phyloP scores from a whole-genome alignment of 2,797 vertebrate genomes.

The Melanotaenia nigrans region DNA sequence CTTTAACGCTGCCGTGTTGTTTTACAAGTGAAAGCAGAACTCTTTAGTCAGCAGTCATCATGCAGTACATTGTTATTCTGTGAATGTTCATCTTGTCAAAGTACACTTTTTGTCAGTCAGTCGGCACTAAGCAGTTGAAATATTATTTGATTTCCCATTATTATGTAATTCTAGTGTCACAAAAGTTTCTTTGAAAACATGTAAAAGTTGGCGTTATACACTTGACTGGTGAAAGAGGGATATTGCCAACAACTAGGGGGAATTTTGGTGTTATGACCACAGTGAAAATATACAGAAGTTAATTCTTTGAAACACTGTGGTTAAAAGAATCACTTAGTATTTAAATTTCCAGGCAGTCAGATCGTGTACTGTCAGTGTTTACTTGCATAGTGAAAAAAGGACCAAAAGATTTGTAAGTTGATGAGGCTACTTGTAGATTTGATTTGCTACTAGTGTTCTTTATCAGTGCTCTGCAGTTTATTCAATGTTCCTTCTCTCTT shows the following conservation, averaged over 20 bases:
- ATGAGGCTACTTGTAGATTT: too few species aligned
- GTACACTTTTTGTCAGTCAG: conserved; percentile 46
- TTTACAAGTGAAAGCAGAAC: conserved; percentile 33
- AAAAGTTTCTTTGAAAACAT: conserved; percentile 31
- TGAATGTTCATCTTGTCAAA: conserved; percentile 5
- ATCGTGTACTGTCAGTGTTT: not conserved
- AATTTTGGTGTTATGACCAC: conserved; percentile 32
- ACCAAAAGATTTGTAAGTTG: too few species aligned
- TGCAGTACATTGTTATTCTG: conserved; percentile 3
- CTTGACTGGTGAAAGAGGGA: conserved; percentile 23
- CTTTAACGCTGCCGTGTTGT: not conserved
- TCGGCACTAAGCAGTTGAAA: conserved; percentile 30
- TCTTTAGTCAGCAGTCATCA: not conserved
- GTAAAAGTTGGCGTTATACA: conserved; percentile 5
- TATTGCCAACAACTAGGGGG: conserved; percentile 35
- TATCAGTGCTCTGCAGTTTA: too few species aligned
- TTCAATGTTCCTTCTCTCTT: too few species aligned
- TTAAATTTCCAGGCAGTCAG: not conserved
- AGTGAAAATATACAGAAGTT: not conserved
- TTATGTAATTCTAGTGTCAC: conserved; percentile 57
- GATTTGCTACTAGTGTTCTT: too few species aligned
- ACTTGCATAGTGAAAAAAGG: not conserved
- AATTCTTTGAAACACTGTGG: not conserved
- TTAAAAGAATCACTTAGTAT: not conserved
- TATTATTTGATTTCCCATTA: conserved; percentile 45